A percentile compares a stretch with the other conserved stretches of the same genome.
Evolutionary conservation across 1,140 invertebrate species (phyloP).

Genomic region (Mactra quadrangularis): DNA sequence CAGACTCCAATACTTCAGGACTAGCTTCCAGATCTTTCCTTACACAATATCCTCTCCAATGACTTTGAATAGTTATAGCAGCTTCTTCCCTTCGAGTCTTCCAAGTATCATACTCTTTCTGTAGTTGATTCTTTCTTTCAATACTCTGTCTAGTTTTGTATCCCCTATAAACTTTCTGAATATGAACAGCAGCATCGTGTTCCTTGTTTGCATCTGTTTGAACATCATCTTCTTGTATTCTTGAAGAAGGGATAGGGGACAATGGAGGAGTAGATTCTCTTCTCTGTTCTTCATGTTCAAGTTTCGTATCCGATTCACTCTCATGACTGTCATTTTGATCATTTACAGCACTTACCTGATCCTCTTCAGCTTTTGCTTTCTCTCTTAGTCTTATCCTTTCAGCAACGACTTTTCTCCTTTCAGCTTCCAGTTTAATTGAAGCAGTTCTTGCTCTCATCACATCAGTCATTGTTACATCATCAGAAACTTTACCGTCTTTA

Average conservation of each 20-base stretch:
- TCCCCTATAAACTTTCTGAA: conserved; percentile 49
- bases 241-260: conserved; percentile 20
- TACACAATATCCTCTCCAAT: conserved; percentile 41
- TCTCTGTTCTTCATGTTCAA: too few species aligned
- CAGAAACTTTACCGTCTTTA: not conserved
- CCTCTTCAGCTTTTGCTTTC: conserved; percentile 18
- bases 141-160: conserved; percentile 27
- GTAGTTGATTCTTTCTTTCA: conserved; percentile 16
- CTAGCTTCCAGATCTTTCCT: conserved; percentile 38
- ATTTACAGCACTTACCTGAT: not conserved
- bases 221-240: not conserved
- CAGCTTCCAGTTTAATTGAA: conserved; percentile 50
- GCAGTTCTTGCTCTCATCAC: conserved; percentile 40
- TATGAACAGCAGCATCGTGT: conserved; percentile 27
- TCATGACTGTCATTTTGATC: conserved; percentile 8
- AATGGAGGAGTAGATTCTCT: not conserved
- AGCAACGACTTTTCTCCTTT: conserved; percentile 43
- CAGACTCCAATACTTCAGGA: not conserved
- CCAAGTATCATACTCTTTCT: conserved; percentile 46
- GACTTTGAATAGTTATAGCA: conserved; percentile 43
- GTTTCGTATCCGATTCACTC: too few species aligned
- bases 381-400: conserved; percentile 41
- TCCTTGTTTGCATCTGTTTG: not conserved
- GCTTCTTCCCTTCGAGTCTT: conserved; percentile 19
- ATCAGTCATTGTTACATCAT: conserved; percentile 40